Base-by-base conservation (phyloP, 2,797 vertebrate genomes). In the Muscicapa striata region DNA sequence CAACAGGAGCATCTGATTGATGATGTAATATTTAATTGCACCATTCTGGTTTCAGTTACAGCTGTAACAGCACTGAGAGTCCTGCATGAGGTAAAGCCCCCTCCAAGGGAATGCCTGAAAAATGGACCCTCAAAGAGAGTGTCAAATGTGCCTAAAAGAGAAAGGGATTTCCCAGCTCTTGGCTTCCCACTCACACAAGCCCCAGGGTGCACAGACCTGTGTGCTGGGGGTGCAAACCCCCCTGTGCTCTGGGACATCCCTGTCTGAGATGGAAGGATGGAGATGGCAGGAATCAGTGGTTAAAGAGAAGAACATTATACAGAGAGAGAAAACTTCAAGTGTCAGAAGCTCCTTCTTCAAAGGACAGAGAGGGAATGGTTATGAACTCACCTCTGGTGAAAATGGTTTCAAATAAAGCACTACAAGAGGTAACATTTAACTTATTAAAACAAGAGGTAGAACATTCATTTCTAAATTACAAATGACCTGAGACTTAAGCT, bases 21-120 rank as follows among this genome's bases (percentile, higher is more conserved):
- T 92, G 87, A 94, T 87, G 93, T 82, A 86, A 81, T 96, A 93
- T 93, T 96, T 94, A 96, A 94, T 77, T 83, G n/a, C 57, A 93
- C 78, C 58, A 34, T 84, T 96, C 55, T 5, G 13, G 75, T 86
- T 90, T 54, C 46, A 87, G 66, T 82, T 95, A 92, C 61, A 89
- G 62, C 82, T 95, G 5, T 40, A 90, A 84, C 76, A 73, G 45
- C 24, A 17, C 7, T 68, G 46, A 76, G 93, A 94, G 43, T 96
- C 84, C 73, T 84, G 89, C 45, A 20, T 74, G 73, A 48, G 46
- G 49, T 76, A 84, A 93, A 87, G n/a, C 26, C 93, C 55, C 38
- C 90, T 93, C 59, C 15, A 10, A 94, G 59, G 55, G 67, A 89
- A 76, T 80, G 67, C 27, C 51, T 94, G 87, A 80, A 67, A 77